Base-by-base conservation (phyloP, 2,888 invertebrate species). In the Cheilosia urbana region DNA sequence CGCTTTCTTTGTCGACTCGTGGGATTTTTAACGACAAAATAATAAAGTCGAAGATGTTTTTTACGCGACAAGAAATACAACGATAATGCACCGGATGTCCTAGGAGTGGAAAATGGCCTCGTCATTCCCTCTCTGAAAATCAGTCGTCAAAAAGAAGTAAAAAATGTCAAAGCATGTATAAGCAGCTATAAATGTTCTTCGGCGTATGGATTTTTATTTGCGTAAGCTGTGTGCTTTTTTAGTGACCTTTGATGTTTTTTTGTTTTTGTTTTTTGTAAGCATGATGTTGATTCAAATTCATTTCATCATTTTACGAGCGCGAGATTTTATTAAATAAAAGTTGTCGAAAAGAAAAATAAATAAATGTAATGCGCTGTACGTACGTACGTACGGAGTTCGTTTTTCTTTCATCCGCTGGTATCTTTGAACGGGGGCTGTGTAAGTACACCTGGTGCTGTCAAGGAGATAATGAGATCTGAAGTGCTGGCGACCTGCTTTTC, bases 11-110 rank as follows among this genome's bases (percentile, higher is more conserved):
- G 47, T 34, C 57, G 68, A 37, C 13, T 37, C 57, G 68, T 58
- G 66, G 49, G 75, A 65, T 66, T 66, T 66, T 75, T 75, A 75
- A 75, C 57, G 75, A 49, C 65, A 24, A 75, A 75, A 65, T 65
- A 75, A 75, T 66, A 75, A 75, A 75, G 57, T 65, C 1, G 47
- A 57, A 45, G 65, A 68, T 55, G 62, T 55, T 15, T 75, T 69
- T 42, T 11, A 21, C 51, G 51, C 11, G 57, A 58, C 19, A 19
- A 81, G 49, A 57, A 75, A 71, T 63, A 47, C 19, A 81, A 65
- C 65, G 45, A 47, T 62, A 65, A 76, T 81, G 65, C 76, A 76
- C 53, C 76, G 81, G 65, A 82, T 76, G 76, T 65, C 65, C 76
- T 53, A 45, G 65, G 65, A 60, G 69, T 51, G 21, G 2, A 1